A percentile compares a stretch with the other conserved stretches of the same genome.
These are phyloP conservation scores for Holothuria leucospilota DNA, from an alignment of 53 echinoderm and acorn worm genomes.

Conservation along the genomic window DNA sequence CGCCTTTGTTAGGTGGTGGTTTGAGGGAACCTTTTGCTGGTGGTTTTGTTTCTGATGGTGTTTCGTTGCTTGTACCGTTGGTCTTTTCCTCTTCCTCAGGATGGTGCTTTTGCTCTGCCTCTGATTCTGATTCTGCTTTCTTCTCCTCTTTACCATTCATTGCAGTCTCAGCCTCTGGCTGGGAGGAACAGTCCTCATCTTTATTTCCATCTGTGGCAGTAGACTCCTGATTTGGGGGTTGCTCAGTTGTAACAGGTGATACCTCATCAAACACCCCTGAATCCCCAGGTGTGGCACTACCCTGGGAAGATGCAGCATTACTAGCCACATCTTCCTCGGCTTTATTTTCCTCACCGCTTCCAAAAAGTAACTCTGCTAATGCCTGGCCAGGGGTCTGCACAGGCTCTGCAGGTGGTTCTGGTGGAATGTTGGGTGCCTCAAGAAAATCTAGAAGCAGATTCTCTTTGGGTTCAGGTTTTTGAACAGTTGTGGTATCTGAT, in stretches of 20 bases:
- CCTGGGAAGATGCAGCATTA: constrained; percentile 72
- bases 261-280: constrained; percentile 78
- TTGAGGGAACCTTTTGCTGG: constrained; percentile 23
- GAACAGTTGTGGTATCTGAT: constrained; percentile 73
- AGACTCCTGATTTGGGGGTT: constrained; percentile 59
- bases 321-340: constrained; percentile 48
- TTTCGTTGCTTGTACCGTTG: neutral
- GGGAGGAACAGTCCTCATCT: constrained; percentile 70
- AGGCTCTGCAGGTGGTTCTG: constrained; percentile 49
- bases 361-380: constrained; percentile 49
- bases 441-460: constrained; percentile 84
- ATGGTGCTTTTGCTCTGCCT: neutral
- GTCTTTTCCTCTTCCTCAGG: constrained; percentile 17
- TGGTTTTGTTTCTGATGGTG: constrained; percentile 25
- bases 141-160: constrained; percentile 48
- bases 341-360: constrained; percentile 19
- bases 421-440: constrained; percentile 60
- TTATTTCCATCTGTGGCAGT: constrained; percentile 45
- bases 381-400: constrained; percentile 47
- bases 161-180: constrained; percentile 79
- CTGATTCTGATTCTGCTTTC: constrained; percentile 4
- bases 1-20: constrained; percentile 19
- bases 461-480: constrained; percentile 63
- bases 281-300: constrained; percentile 78
- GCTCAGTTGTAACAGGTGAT: constrained; percentile 37